phyloP scores from a whole-genome alignment of 2,797 vertebrate genomes.

The Spinus olivaceus region DNA sequence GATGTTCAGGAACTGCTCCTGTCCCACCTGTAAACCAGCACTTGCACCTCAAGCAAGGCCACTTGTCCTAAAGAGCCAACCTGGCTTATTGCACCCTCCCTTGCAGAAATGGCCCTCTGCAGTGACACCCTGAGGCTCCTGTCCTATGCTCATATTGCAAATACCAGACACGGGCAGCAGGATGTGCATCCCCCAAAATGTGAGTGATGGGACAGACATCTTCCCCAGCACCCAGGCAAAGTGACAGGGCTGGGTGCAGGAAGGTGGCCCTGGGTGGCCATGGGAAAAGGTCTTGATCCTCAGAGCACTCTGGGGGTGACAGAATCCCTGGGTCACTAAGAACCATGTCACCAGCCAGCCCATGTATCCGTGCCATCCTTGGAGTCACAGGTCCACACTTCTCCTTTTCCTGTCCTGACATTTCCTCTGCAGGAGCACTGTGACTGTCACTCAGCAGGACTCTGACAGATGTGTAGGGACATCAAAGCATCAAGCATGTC shows the following conservation, averaged over 20 bases:
- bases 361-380: background rate
- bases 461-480: background rate
- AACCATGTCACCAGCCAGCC: background rate
- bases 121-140: background rate
- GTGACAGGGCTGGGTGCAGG: background rate
- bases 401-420: background rate
- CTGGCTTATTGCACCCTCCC: background rate
- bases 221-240: background rate
- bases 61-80: background rate
- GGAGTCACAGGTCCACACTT: background rate
- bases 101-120: background rate
- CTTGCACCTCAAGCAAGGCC: accelerated
- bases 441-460: background rate
- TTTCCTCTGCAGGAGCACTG: background rate
- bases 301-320: background rate
- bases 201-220: accelerated
- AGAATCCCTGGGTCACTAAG: background rate
- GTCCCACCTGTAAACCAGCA: background rate
- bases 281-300: background rate
- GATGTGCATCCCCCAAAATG: background rate
- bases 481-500: background rate
- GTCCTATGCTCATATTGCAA: background rate
- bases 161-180: background rate
- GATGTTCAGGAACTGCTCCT: background rate
- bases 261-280: background rate